Percentiles rank a stretch among this genome's conserved stretches.
Evolutionary conservation across 2,113 vertebrate species (phyloP).

Genomic region (Otus sunia): DNA sequence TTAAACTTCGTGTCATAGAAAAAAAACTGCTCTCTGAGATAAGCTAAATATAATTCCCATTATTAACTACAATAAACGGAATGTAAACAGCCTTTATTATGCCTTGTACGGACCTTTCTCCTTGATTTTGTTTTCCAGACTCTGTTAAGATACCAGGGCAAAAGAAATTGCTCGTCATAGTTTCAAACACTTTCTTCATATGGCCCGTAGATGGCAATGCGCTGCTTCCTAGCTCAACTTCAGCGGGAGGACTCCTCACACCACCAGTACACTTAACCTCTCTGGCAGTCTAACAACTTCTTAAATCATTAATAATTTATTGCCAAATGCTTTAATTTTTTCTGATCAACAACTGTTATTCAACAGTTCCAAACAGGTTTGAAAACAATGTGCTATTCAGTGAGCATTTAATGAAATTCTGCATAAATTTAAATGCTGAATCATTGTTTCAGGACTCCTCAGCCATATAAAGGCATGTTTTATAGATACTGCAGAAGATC

Average conservation of each 20-base stretch:
- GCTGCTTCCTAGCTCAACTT: not conserved
- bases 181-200: not conserved
- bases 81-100: not conserved
- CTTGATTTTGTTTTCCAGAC: not conserved
- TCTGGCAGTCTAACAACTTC: not conserved
- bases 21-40: not conserved
- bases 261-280: not conserved
- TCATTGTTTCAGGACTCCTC: slow-evolving; percentile 4
- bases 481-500: slow-evolving; percentile 11
- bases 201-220: slow-evolving; percentile 64
- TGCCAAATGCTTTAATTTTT: not conserved
- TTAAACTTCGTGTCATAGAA: not conserved
- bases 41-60: not conserved
- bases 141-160: not conserved
- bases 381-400: not conserved
- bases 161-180: not conserved
- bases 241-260: not conserved
- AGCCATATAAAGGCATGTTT: slow-evolving; percentile 67
- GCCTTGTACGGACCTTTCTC: not conserved
- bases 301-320: not conserved
- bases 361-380: not conserved
- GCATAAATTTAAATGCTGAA: not conserved
- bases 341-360: not conserved
- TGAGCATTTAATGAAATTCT: not conserved
- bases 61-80: not conserved